Base-by-base conservation (phyloP, 2,888 invertebrate species). In the Cheilosia impressa region DNA sequence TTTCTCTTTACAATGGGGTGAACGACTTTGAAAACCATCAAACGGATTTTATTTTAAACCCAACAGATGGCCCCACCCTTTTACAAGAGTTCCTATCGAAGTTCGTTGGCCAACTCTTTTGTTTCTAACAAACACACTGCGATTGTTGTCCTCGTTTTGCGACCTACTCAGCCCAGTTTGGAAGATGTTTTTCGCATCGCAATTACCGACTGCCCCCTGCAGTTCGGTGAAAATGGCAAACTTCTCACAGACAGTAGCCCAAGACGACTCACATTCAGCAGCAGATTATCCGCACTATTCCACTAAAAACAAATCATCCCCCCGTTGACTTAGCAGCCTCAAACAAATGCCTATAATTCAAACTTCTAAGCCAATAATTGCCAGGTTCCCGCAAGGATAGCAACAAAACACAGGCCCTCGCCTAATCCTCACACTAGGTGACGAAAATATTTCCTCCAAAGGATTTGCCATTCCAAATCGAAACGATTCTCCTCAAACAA, bases 371-470 rank as follows among this genome's bases (percentile, higher is more conserved):
- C 9, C 13, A 41, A 22, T 41, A 52, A 65, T 17, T 9, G 43
- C 13, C 2, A 41, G 4, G 6, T 15, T 19, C 5, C 24, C 31
- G 13, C 31, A 17, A 13, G 13, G 13, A 1, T 10, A 19, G 27
- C 17, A 63, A 58, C 47, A 7, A 19, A 34, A n/a, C 22, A 15
- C 47, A 58, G 34, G 24, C 9, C 9, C 43, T 1, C 19, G 4
- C 4, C 19, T 79, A 79, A 79, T 79, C 72, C 79, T 79, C 79
- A 53, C 72, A 60, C 63, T 79, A 71, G 79, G 79, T 58, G 79
- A 66, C 58, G 45, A 19, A 41, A 19, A 10, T 27, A 7, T 31
- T 66, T 10, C 58, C 24, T 31, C 47, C 19, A 22, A 71, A 43
- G 58, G 43, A 79, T 41, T 19, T 31, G 60, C 38, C 41, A 58